Evolutionary conservation across 1,140 invertebrate species (phyloP).

Genomic region (Pogonognathellus flavescens): DNA sequence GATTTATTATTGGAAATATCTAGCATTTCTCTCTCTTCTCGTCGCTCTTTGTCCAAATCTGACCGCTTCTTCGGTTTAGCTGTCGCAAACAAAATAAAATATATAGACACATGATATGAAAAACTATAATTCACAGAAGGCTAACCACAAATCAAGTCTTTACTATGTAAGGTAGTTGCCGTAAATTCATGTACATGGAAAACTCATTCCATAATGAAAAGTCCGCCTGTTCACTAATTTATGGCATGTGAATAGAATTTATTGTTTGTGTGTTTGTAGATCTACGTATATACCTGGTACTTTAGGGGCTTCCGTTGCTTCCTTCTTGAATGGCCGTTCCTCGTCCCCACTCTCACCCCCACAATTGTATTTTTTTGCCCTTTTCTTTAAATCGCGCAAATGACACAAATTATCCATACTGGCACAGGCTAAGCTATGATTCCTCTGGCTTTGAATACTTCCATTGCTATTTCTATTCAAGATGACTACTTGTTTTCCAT

Average conservation of each 20-base stretch:
- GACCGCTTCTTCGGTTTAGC: slow-evolving; percentile 56
- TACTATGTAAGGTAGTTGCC: background rate
- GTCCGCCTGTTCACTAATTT: background rate
- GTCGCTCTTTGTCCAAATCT: slow-evolving; percentile 49
- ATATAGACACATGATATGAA: background rate
- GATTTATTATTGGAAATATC: slow-evolving; percentile 63
- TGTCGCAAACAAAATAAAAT: slow-evolving; percentile 36
- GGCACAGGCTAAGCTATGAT: slow-evolving; percentile 47
- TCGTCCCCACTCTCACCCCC: slow-evolving; percentile 43
- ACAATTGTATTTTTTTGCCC: slow-evolving; percentile 57
- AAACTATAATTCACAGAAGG: background rate
- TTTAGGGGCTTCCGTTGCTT: slow-evolving; percentile 24
- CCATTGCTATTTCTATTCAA: slow-evolving; percentile 29
- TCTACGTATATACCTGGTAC: slow-evolving; percentile 21
- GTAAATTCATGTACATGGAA: background rate
- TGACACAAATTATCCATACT: slow-evolving; percentile 65
- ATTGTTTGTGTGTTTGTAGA: background rate
- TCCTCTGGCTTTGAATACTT: slow-evolving; percentile 26
- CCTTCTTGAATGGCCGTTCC: slow-evolving; percentile 33
- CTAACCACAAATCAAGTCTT: background rate
- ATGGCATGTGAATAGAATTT: background rate
- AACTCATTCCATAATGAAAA: slow-evolving; percentile 24
- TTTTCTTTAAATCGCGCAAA: slow-evolving; percentile 53
- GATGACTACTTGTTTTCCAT: background rate
- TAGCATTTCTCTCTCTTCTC: slow-evolving; percentile 54